A percentile compares a stretch with the other conserved stretches of the same genome.
These are phyloP conservation scores for Sapayoa aenigma DNA, from an alignment of 2,113 vertebrate genomes.

Conservation along the genomic window DNA sequence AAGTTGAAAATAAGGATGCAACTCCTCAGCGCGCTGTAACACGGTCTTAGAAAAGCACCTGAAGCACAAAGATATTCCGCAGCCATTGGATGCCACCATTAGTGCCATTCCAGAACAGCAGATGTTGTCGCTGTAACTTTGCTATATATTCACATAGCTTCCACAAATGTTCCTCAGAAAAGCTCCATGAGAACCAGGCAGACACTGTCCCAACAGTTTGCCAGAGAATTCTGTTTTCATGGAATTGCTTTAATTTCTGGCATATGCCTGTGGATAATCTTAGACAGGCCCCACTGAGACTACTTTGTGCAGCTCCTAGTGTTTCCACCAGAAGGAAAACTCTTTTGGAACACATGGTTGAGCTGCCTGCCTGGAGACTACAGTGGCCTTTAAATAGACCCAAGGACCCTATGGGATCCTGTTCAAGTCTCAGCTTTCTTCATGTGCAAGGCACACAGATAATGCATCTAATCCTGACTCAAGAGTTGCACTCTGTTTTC, in stretches of 20 bases:
- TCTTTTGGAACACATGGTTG: neutral
- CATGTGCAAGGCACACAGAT: constrained; percentile 35
- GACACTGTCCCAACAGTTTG: neutral
- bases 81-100: neutral
- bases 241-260: constrained; percentile 3
- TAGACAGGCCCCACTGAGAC: constrained; percentile 54
- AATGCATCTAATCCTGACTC: neutral
- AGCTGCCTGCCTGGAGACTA: constrained; percentile 67
- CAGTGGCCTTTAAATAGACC: constrained; percentile 14
- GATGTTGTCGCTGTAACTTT: neutral
- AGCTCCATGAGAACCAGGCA: neutral
- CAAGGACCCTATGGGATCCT: neutral
- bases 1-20: neutral
- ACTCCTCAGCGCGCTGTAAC: neutral
- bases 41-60: neutral
- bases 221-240: neutral
- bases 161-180: neutral
- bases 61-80: neutral
- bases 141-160: neutral
- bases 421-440: constrained; percentile 51
- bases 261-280: neutral
- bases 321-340: constrained; percentile 12
- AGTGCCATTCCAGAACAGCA: neutral
- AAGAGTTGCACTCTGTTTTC: neutral
- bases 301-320: constrained; percentile 56